Evolutionary conservation across 2,113 vertebrate species (phyloP).

Genomic region (Apus apus): DNA sequence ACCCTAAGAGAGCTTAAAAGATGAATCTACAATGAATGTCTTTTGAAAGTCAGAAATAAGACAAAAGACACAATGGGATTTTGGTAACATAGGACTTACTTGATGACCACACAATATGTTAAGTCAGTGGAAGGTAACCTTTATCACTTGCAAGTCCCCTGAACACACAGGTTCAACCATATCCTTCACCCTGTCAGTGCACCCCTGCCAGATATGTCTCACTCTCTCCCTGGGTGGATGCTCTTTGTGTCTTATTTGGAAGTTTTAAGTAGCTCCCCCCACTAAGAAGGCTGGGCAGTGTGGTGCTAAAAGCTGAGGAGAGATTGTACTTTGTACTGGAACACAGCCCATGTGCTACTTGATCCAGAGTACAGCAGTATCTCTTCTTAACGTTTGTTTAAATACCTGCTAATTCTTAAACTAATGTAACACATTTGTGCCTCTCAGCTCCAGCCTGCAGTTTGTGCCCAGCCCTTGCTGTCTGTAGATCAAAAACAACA

Average conservation of each 20-base stretch:
- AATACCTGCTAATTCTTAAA: neutral
- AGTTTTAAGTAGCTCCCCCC: neutral
- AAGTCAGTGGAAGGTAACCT: neutral
- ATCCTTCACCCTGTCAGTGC: neutral
- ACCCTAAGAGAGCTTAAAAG: neutral
- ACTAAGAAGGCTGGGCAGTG: neutral
- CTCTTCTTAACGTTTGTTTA: neutral
- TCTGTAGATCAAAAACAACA: neutral
- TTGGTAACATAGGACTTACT: neutral
- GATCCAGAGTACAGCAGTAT: too few species aligned
- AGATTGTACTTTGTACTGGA: neutral
- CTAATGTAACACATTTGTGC: neutral
- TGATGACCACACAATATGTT: neutral
- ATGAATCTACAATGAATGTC: neutral
- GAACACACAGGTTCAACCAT: neutral
- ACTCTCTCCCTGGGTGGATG: neutral
- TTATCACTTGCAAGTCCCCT: neutral
- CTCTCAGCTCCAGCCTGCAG: neutral
- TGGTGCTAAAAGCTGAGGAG: neutral
- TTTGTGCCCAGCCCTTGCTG: neutral
- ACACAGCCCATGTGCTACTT: neutral
- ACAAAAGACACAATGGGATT: neutral
- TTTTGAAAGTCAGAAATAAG: neutral
- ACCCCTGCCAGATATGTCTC: neutral
- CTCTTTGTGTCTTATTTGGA: neutral